Evolutionary conservation across 1,140 invertebrate genomes (phyloP), one percentile per base, ranked within the genome.

Genomic region (Drosophila melanica): DNA sequence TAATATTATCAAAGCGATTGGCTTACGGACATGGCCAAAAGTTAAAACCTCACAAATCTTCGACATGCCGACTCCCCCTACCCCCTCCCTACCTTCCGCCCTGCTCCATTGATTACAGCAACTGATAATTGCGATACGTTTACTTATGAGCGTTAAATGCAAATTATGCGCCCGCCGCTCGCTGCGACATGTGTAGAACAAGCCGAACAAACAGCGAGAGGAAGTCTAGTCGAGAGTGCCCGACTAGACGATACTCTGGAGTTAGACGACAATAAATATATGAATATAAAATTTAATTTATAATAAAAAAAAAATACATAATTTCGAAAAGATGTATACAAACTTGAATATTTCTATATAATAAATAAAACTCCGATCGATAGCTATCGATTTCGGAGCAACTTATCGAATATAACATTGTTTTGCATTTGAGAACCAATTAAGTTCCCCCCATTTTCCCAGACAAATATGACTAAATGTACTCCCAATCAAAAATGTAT

Each of bases 111-210:
- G 73, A 77, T 79, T 81, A 69, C 51, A 75, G 30, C 50, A 42
- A 45, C 67, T 70, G 76, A 81, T 81, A 79, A 75, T 78, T 76
- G 54, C 72, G 60, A 62, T 79, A 65, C 47, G 77, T 64, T 76
- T 73, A 77, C 72, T 76, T 76, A 74, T 79, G 77, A 77, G 70
- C 70, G 73, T 77, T 77, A 77, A 81, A 79, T 74, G 77, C 74
- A 73, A 73, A 77, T 73, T 63, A 72, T 73, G 50, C 60, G 64
- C 77, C 20, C 57, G 30, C 47, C 10, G 39, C 10, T 11, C 23
- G 30, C 10, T 48, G 50, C 59, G 30, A 39, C 58, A 44, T 53
- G 27, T 54, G 58, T 48, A 41, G 44, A 39, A 45, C 58, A 35
- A 62, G 47, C 42, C 16, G 23, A 59, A 42, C 53, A 48, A 30